Evolutionary conservation across 2,888 invertebrate species (phyloP).

Genomic region (Andrena dorsata): DNA sequence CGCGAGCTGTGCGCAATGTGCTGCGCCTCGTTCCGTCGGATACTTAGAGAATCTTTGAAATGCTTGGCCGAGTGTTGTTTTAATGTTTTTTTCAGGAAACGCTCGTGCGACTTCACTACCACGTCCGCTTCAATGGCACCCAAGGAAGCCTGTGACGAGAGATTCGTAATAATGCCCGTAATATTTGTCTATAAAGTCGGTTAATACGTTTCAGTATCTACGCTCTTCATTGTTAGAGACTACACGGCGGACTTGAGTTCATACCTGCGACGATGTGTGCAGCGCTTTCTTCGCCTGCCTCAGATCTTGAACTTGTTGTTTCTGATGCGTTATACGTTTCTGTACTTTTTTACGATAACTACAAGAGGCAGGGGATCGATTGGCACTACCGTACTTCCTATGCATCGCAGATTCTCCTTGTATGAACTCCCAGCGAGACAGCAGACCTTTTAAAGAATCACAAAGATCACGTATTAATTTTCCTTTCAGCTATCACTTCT

Average conservation of each 20-base stretch:
- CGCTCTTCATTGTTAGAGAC: neutral
- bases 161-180: conserved; percentile 72
- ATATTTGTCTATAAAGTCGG: conserved; percentile 70
- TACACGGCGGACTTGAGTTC: conserved; percentile 49
- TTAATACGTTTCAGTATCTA: neutral
- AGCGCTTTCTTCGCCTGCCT: conserved; percentile 89
- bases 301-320: conserved; percentile 89
- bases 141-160: conserved; percentile 84
- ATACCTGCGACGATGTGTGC: conserved; percentile 86
- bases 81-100: conserved; percentile 87
- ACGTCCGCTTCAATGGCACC: conserved; percentile 85
- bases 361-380: conserved; percentile 84
- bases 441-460: conserved; percentile 72
- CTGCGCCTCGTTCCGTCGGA: conserved; percentile 75
- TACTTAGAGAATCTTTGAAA: conserved; percentile 79
- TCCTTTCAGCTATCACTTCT: conserved; percentile 1
- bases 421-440: conserved; percentile 95
- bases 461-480: neutral
- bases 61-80: conserved; percentile 88
- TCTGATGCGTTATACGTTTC: conserved; percentile 90
- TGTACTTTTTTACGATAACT: conserved; percentile 89
- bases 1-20: conserved; percentile 70
- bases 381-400: conserved; percentile 83
- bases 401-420: conserved; percentile 90
- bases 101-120: conserved; percentile 87